Conservation (phyloP, 2,797 vertebrate species). For the Acanthurus lineatus region DNA sequence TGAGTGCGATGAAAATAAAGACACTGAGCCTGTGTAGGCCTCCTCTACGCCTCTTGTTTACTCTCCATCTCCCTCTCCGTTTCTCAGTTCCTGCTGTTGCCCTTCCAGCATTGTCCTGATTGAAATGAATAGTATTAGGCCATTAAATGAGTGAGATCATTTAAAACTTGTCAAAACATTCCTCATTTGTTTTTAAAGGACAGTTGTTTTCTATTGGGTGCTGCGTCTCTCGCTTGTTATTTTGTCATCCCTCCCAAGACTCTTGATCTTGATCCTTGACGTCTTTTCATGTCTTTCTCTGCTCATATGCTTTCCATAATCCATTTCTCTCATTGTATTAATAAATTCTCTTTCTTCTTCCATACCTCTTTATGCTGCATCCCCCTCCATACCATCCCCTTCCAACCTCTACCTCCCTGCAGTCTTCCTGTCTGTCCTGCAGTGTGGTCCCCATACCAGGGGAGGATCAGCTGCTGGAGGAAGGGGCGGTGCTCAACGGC, state of each 20-base stretch:
- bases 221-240: neutral
- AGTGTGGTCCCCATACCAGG: conserved; percentile 84
- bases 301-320: conserved; percentile 19
- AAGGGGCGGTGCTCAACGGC: conserved; percentile 88
- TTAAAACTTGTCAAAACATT: neutral
- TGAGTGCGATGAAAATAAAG: conserved; percentile 38
- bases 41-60: conserved; percentile 15
- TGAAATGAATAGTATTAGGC: conserved; percentile 10
- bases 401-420: conserved; percentile 40
- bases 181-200: too few species aligned
- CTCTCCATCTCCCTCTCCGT: conserved; percentile 2
- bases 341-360: conserved; percentile 40
- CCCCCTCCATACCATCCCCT: neutral
- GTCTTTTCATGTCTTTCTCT: conserved; percentile 16
- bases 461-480: conserved; percentile 86
- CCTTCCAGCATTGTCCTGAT: neutral
- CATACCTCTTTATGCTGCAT: conserved; percentile 9
- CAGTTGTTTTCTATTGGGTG: too few species aligned
- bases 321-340: conserved; percentile 22
- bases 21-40: conserved; percentile 26
- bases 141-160: neutral
- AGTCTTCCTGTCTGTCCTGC: conserved; percentile 91
- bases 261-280: neutral
- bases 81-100: conserved; percentile 4
- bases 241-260: neutral